Percentiles rank a stretch among this genome's conserved stretches.
Evolutionary conservation across 2,113 vertebrate genomes (phyloP).

Genomic region (Raja brachyura): DNA sequence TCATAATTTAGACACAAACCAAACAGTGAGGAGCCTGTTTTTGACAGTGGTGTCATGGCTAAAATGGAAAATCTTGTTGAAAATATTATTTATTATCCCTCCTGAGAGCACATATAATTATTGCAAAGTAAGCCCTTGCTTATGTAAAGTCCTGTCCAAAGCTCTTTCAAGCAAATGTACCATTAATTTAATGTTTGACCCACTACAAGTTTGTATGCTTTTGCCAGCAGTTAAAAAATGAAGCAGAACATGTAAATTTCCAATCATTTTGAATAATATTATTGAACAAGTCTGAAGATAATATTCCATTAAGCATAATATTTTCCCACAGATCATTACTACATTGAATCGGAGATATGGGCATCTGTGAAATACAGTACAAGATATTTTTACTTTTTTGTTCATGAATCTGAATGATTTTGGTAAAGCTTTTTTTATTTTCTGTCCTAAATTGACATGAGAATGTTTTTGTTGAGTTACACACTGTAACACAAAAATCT

Average conservation of each 20-base stretch:
- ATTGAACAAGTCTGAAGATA: background rate
- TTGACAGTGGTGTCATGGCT: slow-evolving; percentile 80
- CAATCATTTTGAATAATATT: background rate
- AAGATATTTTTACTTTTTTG: background rate
- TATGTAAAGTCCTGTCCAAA: slow-evolving; percentile 23
- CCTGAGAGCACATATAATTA: slow-evolving; percentile 73
- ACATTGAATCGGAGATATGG: background rate
- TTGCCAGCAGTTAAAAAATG: background rate
- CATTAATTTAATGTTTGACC: background rate
- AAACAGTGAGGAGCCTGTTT: slow-evolving; percentile 78
- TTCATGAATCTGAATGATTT: background rate
- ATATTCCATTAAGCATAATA: background rate
- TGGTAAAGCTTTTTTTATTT: background rate
- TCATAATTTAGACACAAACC: slow-evolving; percentile 80
- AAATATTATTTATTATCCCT: slow-evolving; percentile 49
- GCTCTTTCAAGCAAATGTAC: background rate
- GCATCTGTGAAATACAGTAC: background rate
- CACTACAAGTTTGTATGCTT: background rate
- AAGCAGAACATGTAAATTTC: background rate
- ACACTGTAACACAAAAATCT: background rate
- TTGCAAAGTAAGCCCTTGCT: slow-evolving; percentile 62
- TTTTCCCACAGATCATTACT: background rate
- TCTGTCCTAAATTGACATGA: too few species aligned
- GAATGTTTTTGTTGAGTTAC: too few species aligned
- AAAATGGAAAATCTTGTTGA: slow-evolving; percentile 79